These are phyloP conservation scores for Thamnaconus septentrionalis DNA, from an alignment of 2,113 vertebrate species.

Conservation along the genomic window DNA sequence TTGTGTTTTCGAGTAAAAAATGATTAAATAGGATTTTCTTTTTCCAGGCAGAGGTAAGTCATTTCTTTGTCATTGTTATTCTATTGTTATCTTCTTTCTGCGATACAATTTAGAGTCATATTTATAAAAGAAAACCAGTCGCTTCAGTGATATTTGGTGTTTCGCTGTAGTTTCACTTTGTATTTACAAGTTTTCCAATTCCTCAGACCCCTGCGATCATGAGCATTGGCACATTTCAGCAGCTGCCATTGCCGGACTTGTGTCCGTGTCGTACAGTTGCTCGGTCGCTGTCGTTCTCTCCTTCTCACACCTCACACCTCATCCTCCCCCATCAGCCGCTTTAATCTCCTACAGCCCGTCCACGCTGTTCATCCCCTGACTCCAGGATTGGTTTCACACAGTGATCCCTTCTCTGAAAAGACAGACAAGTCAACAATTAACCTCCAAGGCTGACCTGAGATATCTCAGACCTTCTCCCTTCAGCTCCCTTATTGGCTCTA, in stretches of 20 bases:
- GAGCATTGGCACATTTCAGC: not conserved
- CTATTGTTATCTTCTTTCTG: too few species aligned
- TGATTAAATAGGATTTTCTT: too few species aligned
- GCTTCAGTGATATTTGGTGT: too few species aligned
- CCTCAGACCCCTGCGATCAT: too few species aligned
- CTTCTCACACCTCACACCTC: conserved; percentile 1
- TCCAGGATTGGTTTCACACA: conserved; percentile 62
- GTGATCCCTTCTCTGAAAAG: conserved; percentile 69
- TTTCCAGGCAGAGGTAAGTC: too few species aligned
- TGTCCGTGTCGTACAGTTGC: conserved; percentile 52
- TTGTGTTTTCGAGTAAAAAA: too few species aligned
- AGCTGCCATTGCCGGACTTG: conserved; percentile 52
- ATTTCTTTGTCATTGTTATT: too few species aligned
- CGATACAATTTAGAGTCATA: too few species aligned
- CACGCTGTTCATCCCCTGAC: conserved; percentile 61
- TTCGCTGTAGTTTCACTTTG: too few species aligned
- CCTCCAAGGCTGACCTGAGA: conserved; percentile 74
- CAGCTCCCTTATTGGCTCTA: conserved; percentile 60
- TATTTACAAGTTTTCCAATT: too few species aligned
- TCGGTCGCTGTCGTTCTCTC: conserved; percentile 34
- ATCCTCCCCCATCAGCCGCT: conserved; percentile 55
- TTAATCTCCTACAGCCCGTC: conserved; percentile 68
- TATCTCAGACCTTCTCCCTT: conserved; percentile 62
- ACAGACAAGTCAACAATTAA: conserved; percentile 74
- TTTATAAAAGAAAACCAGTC: too few species aligned